Evolutionary conservation across 2,797 vertebrate species (phyloP), one percentile per base, ranked within the genome.

Genomic region (Triplophysa bombifrons): DNA sequence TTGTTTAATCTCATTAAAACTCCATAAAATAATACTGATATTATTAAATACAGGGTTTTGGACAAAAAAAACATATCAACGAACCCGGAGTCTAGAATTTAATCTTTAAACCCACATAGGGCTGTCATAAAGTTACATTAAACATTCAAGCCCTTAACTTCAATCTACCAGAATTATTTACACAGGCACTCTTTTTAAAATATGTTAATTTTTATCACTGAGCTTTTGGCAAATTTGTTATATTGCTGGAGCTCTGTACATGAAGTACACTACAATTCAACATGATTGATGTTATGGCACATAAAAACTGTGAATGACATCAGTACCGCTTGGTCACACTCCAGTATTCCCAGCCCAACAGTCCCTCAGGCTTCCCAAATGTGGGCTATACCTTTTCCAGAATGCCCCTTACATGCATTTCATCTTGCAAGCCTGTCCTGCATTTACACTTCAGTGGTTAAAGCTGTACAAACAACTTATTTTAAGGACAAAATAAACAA

Each of bases 301-400:
- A 65, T 65, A 46, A 78, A 70, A 41, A 25, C 44, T 41, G 13
- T 25, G 34, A 58, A 68, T 75, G 51, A 20, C 63, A 76, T 76
- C 53, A 56, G 50, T n/a, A 55, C 3, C 34, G 20, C 13, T 77
- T 60, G 22, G 46, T 63, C 56, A 70, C n/a, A 69, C 27, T 48
- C n/a, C n/a, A 38, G 27, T 72, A 44, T 72, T 78, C 27, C 68
- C 68, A 78, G 58, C 56, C 14, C 14, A 13, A 22, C 4, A 12
- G 55, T 56, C 22, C 61, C 17, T 11, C 61, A 34, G 61, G 30
- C 17, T 9, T 14, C 30, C 17, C 34, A 41, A 41, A 65, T 41
- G 17, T 65, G 63, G 63, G 63, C 34, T 65, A 44, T 41, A 6
- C 8, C 11, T 20, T 41, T 65, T 41, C 27, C 63, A 41, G 17